Percentiles rank a stretch among this genome's conserved stretches.
phyloP scores from a whole-genome alignment of 2,888 invertebrate genomes.

The Hypselothyrea guttata region DNA sequence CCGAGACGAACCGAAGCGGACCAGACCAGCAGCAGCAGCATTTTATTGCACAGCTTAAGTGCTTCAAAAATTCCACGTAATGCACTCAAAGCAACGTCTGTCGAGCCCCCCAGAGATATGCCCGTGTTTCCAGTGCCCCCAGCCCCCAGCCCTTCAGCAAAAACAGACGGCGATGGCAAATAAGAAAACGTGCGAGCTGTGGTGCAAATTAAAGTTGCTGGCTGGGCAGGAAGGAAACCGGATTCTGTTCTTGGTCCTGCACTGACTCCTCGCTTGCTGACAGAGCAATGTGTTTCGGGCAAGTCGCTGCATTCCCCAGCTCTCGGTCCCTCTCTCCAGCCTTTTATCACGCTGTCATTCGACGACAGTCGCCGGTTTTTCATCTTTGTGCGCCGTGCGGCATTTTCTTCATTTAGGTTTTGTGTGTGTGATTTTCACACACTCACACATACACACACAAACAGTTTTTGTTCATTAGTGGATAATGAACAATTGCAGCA shows the following conservation, averaged over 20 bases:
- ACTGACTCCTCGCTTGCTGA: conserved; percentile 65
- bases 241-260: conserved; percentile 42
- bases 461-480: conserved; percentile 80
- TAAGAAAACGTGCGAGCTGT: conserved; percentile 76
- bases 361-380: conserved; percentile 57
- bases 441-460: conserved; percentile 26
- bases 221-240: conserved; percentile 37
- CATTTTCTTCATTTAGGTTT: conserved; percentile 73
- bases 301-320: conserved; percentile 38
- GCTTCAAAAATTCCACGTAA: conserved; percentile 80
- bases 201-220: conserved; percentile 72
- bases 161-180: conserved; percentile 59
- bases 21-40: conserved; percentile 57
- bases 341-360: conserved; percentile 58
- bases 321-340: background rate
- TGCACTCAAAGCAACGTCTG: conserved; percentile 78
- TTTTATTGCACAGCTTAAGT: conserved; percentile 77
- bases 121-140: background rate
- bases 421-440: conserved; percentile 68
- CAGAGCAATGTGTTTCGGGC: conserved; percentile 72
- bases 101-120: conserved; percentile 42
- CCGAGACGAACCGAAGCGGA: conserved; percentile 39
- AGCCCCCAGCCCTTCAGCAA: background rate
- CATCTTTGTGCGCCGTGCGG: conserved; percentile 61
- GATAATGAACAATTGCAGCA: conserved; percentile 80